Conservation (phyloP, 2,888 invertebrate genomes). For the Ditylenchus weischeri region DNA sequence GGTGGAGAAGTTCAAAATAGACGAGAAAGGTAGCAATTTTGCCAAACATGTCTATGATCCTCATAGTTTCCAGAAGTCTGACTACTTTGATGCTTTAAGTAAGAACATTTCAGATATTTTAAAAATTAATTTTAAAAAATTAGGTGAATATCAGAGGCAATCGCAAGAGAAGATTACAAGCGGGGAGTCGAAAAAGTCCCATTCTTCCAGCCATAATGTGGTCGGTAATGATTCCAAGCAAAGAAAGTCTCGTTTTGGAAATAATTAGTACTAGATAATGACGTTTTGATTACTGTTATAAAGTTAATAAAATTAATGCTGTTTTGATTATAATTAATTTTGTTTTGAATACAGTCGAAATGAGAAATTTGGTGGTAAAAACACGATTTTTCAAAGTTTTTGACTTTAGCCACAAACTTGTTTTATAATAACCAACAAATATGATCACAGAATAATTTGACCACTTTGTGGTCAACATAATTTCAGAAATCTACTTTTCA, state of each 20-base stretch:
- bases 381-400: too few relatives aligned
- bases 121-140: neutral
- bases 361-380: too few relatives aligned
- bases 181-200: neutral
- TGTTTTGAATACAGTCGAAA: too few relatives aligned
- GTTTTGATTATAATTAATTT: too few relatives aligned
- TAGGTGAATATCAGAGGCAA: conserved; percentile 2
- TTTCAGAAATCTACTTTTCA: too few relatives aligned
- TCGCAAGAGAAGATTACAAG: neutral
- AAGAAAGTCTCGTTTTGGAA: neutral
- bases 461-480: too few relatives aligned
- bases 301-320: too few relatives aligned
- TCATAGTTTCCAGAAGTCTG: conserved; percentile 70
- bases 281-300: too few relatives aligned
- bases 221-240: neutral
- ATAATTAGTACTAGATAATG: too few relatives aligned
- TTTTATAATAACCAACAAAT: too few relatives aligned
- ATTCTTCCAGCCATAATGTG: neutral
- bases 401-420: too few relatives aligned
- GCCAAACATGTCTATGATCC: conserved; percentile 85
- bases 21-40: conserved; percentile 93
- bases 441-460: too few relatives aligned
- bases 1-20: conserved; percentile 86
- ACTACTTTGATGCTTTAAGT: conserved; percentile 24
- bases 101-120: neutral